Percentiles rank a stretch among this genome's conserved stretches.
phyloP scores from a whole-genome alignment of 1,140 invertebrate species.

The Liolophura sinensis region DNA sequence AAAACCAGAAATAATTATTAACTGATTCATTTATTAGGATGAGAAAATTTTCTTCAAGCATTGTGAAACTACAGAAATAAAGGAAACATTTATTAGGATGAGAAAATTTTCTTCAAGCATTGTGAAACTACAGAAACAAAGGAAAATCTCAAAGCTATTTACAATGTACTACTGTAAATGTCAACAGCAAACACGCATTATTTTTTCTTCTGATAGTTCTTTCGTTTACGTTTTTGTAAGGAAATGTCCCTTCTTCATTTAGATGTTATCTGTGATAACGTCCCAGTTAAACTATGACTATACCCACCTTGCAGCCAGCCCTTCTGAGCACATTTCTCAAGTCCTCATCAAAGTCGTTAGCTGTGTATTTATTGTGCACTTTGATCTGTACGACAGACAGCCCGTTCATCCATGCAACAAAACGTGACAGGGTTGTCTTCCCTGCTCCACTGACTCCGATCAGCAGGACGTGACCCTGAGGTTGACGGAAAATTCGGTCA shows the following conservation, averaged over 20 bases:
- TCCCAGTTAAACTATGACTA: not conserved
- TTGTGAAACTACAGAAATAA: not conserved
- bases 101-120: too few relatives aligned
- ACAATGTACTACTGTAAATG: too few relatives aligned
- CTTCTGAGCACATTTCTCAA: slow-evolving; percentile 88
- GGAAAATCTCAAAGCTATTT: too few relatives aligned
- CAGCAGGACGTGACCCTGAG: slow-evolving; percentile 89
- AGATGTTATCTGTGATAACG: not conserved
- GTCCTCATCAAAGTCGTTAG: slow-evolving; percentile 99
- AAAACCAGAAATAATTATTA: not conserved
- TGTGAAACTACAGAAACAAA: too few relatives aligned
- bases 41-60: not conserved
- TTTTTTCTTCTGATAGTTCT: too few relatives aligned
- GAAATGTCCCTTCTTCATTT: too few relatives aligned
- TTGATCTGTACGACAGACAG: slow-evolving; percentile 88
- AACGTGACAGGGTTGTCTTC: slow-evolving; percentile 97
- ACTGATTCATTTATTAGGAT: not conserved
- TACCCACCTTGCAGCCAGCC: slow-evolving; percentile 82
- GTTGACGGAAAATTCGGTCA: slow-evolving; percentile 98
- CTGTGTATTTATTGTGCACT: slow-evolving; percentile 99
- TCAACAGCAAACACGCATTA: too few relatives aligned
- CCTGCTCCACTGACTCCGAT: slow-evolving; percentile 88
- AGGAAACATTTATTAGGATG: not conserved
- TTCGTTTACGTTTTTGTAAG: too few relatives aligned
- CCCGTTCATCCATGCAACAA: slow-evolving; percentile 99